Conservation (phyloP, 2,888 invertebrate species). For the Cinara cedri region DNA sequence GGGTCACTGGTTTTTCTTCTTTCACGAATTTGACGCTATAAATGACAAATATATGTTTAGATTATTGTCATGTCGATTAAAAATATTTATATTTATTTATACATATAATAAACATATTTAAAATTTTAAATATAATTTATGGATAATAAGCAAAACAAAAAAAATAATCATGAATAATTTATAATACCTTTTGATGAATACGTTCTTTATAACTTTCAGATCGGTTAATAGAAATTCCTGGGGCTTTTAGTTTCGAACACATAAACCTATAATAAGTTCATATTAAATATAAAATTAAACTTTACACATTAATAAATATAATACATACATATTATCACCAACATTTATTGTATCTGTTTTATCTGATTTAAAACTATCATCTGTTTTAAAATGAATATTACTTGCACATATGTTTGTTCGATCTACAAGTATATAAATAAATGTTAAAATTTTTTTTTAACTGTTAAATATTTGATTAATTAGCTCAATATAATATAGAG, state of each 20-base stretch:
- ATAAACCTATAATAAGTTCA: slow-evolving; percentile 52
- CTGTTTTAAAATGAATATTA: slow-evolving; percentile 38
- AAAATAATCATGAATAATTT: not conserved
- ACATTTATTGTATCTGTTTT: slow-evolving; percentile 2
- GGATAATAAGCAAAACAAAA: not conserved
- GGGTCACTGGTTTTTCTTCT: slow-evolving; percentile 82
- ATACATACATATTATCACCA: slow-evolving; percentile 37
- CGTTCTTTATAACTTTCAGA: slow-evolving; percentile 78
- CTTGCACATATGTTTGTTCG: slow-evolving; percentile 33
- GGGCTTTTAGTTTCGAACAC: slow-evolving; percentile 61
- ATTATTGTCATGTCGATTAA: not conserved
- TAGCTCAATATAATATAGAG: not conserved
- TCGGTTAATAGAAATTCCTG: slow-evolving; percentile 66
- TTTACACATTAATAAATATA: not conserved
- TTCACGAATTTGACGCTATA: slow-evolving; percentile 72
- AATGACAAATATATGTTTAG: slow-evolving; percentile 60
- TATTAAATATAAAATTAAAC: not conserved
- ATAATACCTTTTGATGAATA: slow-evolving; percentile 66
- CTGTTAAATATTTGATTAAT: no score
- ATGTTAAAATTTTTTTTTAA: not conserved
- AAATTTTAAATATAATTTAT: no score
- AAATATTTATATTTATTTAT: not conserved
- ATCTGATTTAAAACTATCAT: slow-evolving; percentile 41
- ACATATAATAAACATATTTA: no score
- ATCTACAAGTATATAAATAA: not conserved